Conservation (phyloP, 2,888 invertebrate genomes). For the Caenorhabditis plicata region DNA sequence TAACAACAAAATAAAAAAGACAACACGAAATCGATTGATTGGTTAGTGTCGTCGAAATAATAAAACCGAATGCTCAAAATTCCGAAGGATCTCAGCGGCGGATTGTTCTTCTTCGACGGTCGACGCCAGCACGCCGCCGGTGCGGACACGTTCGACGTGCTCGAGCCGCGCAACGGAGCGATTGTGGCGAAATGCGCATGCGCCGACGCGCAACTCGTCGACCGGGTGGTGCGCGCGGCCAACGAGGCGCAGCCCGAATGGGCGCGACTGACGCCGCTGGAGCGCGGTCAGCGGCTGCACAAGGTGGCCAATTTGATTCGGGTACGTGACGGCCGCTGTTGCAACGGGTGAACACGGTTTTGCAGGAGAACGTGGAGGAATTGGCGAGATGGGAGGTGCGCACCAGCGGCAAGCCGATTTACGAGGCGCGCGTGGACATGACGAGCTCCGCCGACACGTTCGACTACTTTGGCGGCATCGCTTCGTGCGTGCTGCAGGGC, state of each 20-base stretch:
- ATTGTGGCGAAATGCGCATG: constrained; percentile 36
- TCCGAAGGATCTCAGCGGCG: constrained; percentile 44
- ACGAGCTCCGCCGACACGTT: constrained; percentile 70
- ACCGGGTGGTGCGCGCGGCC: constrained; percentile 27
- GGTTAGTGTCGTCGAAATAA: too few relatives aligned
- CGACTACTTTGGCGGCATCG: constrained; percentile 70
- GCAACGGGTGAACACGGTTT: neutral
- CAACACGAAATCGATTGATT: too few relatives aligned
- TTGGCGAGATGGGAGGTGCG: constrained; percentile 66
- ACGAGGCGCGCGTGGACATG: constrained; percentile 71
- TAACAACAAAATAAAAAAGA: too few relatives aligned
- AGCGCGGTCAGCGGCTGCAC: constrained; percentile 52
- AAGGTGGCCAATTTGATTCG: constrained; percentile 54
- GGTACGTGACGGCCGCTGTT: constrained; percentile 14
- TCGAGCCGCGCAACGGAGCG: constrained; percentile 54
- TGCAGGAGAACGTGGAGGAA: constrained; percentile 66
- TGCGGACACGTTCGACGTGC: constrained; percentile 43
- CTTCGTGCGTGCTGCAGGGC: constrained; percentile 31
- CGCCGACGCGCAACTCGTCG: constrained; percentile 26
- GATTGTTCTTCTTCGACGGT: constrained; percentile 44
- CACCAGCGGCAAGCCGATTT: constrained; percentile 72
- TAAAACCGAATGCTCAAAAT: constrained; percentile 25
- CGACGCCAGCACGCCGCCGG: constrained; percentile 26
- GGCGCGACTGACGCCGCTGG: constrained; percentile 39
- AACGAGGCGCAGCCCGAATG: constrained; percentile 27